Percentiles rank a stretch among this genome's conserved stretches.
Evolutionary conservation across 2,888 invertebrate genomes (phyloP).

Genomic region (Pollenia amentaria): DNA sequence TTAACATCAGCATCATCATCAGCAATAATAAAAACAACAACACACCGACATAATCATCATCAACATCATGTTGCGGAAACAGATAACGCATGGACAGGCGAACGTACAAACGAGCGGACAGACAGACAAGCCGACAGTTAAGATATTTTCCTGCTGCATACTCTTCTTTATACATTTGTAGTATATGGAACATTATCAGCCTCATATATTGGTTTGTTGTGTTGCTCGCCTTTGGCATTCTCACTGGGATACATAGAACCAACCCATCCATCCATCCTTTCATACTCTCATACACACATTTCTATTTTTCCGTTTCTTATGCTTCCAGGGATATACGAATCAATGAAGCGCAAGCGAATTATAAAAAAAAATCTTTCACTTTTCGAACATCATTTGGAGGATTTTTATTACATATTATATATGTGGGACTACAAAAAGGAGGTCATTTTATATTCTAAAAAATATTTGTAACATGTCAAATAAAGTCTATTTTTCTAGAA

Average conservation of each 20-base stretch:
- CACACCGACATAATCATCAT: constrained; percentile 72
- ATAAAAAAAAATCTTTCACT: constrained; percentile 61
- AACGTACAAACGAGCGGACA: constrained; percentile 65
- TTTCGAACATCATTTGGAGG: constrained; percentile 51
- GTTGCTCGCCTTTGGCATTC: constrained; percentile 58
- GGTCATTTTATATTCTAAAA: not conserved
- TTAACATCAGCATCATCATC: constrained; percentile 58
- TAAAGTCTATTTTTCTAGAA: no score
- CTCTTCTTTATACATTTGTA: constrained; percentile 1
- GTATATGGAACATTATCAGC: not conserved
- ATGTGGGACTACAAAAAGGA: not conserved
- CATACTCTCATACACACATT: constrained; percentile 11
- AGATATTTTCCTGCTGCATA: constrained; percentile 38
- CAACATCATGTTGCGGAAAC: constrained; percentile 81
- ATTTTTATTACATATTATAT: constrained; percentile 15
- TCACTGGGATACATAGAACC: constrained; percentile 40
- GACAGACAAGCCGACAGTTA: constrained; percentile 54
- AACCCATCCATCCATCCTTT: constrained; percentile 5
- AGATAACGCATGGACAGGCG: constrained; percentile 82
- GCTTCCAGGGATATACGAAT: constrained; percentile 75
- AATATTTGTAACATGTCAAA: not conserved
- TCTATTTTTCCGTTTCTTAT: constrained; percentile 66
- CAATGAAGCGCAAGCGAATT: constrained; percentile 82
- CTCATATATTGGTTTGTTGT: constrained; percentile 29
- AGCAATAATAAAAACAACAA: constrained; percentile 72